Evolutionary conservation across 2,113 vertebrate genomes (phyloP).

Genomic region (Cheilinus undulatus): DNA sequence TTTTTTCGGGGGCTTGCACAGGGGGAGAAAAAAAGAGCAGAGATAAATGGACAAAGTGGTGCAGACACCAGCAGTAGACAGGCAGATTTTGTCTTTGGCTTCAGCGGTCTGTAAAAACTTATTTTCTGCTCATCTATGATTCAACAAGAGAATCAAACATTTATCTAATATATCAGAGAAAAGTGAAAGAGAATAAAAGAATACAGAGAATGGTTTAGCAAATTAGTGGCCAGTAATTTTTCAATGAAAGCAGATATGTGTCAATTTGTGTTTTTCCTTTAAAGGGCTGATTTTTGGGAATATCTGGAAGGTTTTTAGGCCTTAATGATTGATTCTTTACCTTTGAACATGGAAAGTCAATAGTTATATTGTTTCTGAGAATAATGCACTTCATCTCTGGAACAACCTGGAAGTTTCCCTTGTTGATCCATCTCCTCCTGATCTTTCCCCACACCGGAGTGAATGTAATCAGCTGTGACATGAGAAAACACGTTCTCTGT

Average conservation of each 20-base stretch:
- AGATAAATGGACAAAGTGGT: constrained; percentile 59
- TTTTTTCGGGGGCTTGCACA: constrained; percentile 50
- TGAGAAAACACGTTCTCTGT: constrained; percentile 86
- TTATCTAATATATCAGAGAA: constrained; percentile 27
- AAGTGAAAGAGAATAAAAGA: constrained; percentile 14
- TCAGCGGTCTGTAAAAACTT: constrained; percentile 42
- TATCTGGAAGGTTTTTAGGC: neutral
- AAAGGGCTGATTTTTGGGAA: neutral
- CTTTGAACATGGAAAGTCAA: constrained; percentile 44
- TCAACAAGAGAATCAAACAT: constrained; percentile 44
- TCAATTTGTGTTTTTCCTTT: neutral
- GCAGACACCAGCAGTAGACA: constrained; percentile 22
- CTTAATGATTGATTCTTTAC: constrained; percentile 4
- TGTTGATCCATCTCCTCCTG: constrained; percentile 74
- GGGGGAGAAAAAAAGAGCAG: constrained; percentile 45
- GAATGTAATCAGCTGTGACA: constrained; percentile 99
- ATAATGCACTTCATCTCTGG: constrained; percentile 82
- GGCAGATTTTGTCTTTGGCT: constrained; percentile 38
- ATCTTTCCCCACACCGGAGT: constrained; percentile 74
- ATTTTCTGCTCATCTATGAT: constrained; percentile 54
- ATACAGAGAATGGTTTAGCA: neutral
- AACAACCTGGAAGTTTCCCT: constrained; percentile 85
- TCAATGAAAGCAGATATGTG: constrained; percentile 11
- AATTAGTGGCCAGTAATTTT: constrained; percentile 12
- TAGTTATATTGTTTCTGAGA: constrained; percentile 53